A percentile compares a stretch with the other conserved stretches of the same genome.
These are phyloP conservation scores for Halcyon chelicuti DNA, from an alignment of 2,797 vertebrate species.

Conservation along the genomic window DNA sequence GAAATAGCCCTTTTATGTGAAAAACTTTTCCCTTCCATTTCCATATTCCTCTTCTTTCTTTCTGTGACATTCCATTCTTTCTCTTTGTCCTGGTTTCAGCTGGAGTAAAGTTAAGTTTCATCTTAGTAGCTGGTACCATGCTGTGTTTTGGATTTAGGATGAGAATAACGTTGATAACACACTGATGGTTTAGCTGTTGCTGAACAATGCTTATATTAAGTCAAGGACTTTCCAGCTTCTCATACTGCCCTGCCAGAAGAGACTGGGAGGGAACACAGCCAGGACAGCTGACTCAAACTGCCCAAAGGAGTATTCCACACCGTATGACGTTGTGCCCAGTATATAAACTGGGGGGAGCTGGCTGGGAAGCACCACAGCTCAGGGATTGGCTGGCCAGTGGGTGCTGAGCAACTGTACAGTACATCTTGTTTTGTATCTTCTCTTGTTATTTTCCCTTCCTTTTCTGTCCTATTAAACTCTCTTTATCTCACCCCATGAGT, in stretches of 20 bases:
- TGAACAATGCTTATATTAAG: not conserved
- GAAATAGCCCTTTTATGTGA: not conserved
- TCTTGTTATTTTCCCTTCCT: not conserved
- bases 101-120: not conserved
- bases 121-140: not conserved
- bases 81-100: not conserved
- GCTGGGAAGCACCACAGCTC: not conserved
- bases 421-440: not conserved
- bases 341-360: not conserved
- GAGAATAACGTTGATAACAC: not conserved
- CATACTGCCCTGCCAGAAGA: not conserved
- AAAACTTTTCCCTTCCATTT: not conserved
- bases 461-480: not conserved
- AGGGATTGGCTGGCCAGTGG: not conserved
- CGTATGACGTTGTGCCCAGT: not conserved
- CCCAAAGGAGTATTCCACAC: not conserved
- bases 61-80: not conserved
- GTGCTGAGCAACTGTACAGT: not conserved
- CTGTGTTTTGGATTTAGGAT: not conserved
- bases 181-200: not conserved
- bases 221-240: not conserved
- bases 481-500: not conserved
- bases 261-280: too few species aligned
- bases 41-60: not conserved
- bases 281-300: not conserved